Conservation (phyloP, 2,113 vertebrate species). For the Ptilonorhynchus violaceus region DNA sequence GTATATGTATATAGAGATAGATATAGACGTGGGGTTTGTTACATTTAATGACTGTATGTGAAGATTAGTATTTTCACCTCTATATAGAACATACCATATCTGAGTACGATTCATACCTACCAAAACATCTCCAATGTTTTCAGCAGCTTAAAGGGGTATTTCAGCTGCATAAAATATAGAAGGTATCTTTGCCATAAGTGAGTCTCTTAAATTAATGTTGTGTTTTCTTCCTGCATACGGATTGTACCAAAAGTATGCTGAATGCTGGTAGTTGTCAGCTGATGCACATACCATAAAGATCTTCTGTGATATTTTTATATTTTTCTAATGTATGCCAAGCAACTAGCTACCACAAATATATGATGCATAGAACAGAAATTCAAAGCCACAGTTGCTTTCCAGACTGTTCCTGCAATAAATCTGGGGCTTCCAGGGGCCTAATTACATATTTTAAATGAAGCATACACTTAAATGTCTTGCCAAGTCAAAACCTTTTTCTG, state of each 20-base stretch:
- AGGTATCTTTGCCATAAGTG: not conserved
- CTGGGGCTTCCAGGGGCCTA: not conserved
- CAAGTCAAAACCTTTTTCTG: slow-evolving; percentile 42
- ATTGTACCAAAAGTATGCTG: not conserved
- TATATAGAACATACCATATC: not conserved
- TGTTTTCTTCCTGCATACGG: not conserved
- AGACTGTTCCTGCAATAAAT: not conserved
- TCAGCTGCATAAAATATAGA: not conserved
- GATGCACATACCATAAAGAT: not conserved
- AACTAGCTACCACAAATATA: not conserved
- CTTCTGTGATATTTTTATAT: not conserved
- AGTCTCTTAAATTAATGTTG: not conserved
- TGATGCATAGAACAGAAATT: not conserved
- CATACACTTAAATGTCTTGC: slow-evolving; percentile 9
- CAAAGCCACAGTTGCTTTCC: not conserved
- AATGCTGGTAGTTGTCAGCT: not conserved
- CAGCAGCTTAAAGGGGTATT: not conserved
- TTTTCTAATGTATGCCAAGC: not conserved
- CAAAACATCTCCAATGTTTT: not conserved
- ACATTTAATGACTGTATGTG: not conserved
- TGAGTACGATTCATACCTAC: not conserved
- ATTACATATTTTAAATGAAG: slow-evolving; percentile 43
- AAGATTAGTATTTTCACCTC: not conserved
- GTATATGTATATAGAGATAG: not conserved
- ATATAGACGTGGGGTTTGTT: not conserved